Percentiles rank a stretch among this genome's conserved stretches.
Evolutionary conservation across 2,888 invertebrate species (phyloP).

Genomic region (Phaedon cochleariae): DNA sequence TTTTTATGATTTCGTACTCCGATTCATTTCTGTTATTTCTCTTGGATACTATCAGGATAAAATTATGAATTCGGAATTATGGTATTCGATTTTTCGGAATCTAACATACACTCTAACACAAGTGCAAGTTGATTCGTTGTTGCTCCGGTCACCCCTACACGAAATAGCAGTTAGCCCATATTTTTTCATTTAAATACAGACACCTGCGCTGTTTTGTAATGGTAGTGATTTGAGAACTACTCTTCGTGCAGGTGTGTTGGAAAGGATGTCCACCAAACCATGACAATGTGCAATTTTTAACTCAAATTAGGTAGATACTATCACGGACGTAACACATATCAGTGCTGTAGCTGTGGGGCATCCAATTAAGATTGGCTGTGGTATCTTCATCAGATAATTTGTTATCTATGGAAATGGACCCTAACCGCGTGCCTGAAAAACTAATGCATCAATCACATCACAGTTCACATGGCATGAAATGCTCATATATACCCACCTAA

Average conservation of each 20-base stretch:
- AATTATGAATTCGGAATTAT: no score
- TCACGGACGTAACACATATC: conserved; percentile 26
- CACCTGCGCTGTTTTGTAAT: conserved; percentile 44
- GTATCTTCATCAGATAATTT: neutral
- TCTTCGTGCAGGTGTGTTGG: conserved; percentile 46
- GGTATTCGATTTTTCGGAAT: no score
- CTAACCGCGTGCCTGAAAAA: no score
- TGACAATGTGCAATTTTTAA: conserved; percentile 37
- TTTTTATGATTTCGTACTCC: no score
- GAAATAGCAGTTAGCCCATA: conserved; percentile 47
- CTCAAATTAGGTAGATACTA: conserved; percentile 23
- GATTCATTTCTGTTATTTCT: no score
- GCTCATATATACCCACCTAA: no score
- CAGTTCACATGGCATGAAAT: no score
- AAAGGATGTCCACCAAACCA: conserved; percentile 49
- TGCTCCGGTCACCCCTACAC: conserved; percentile 23
- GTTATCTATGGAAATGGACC: no score
- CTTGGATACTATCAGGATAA: no score
- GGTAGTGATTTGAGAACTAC: conserved; percentile 34
- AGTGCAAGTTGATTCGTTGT: neutral
- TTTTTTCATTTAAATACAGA: conserved; percentile 41
- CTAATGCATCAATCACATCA: no score
- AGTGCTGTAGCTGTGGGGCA: conserved; percentile 2
- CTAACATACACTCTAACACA: no score
- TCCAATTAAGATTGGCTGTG: neutral